These are phyloP conservation scores for Cataglyphis altisquamis DNA, from an alignment of 2,888 invertebrate species.

Conservation along the genomic window DNA sequence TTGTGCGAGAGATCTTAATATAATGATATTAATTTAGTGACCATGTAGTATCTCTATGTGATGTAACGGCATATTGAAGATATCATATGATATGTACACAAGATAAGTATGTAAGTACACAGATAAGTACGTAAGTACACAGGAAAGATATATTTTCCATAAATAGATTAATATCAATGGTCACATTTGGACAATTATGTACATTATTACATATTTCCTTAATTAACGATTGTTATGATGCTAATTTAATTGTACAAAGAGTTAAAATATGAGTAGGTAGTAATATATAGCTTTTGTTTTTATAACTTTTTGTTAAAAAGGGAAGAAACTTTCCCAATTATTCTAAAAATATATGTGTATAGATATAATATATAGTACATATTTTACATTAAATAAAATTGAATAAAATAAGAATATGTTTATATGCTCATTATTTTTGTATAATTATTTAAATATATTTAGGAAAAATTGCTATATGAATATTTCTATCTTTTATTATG, in stretches of 20 bases:
- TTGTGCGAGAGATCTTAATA: neutral
- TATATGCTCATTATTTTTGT: too few species aligned
- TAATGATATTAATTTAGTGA: conserved; percentile 21
- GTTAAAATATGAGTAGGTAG: conserved; percentile 1
- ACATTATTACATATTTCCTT: neutral
- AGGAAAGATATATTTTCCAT: conserved; percentile 17
- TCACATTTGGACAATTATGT: neutral
- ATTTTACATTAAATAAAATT: too few species aligned
- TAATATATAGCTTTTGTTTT: too few species aligned
- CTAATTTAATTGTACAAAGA: conserved; percentile 18
- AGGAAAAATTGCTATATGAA: too few species aligned
- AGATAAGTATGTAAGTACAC: neutral
- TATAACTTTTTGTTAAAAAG: too few species aligned
- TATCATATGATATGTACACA: neutral
- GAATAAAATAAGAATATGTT: too few species aligned
- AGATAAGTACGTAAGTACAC: too few species aligned
- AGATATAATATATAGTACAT: too few species aligned
- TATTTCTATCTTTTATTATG: too few species aligned
- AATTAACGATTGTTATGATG: conserved; percentile 17
- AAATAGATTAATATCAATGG: conserved; percentile 5
- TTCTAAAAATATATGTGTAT: neutral
- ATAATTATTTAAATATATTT: too few species aligned
- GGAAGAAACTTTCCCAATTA: too few species aligned
- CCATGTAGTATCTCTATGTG: conserved; percentile 1
- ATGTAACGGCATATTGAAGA: neutral